Evolutionary conservation across 2,113 vertebrate species (phyloP), one percentile per base, ranked within the genome.

Genomic region (Marmota flaviventris): DNA sequence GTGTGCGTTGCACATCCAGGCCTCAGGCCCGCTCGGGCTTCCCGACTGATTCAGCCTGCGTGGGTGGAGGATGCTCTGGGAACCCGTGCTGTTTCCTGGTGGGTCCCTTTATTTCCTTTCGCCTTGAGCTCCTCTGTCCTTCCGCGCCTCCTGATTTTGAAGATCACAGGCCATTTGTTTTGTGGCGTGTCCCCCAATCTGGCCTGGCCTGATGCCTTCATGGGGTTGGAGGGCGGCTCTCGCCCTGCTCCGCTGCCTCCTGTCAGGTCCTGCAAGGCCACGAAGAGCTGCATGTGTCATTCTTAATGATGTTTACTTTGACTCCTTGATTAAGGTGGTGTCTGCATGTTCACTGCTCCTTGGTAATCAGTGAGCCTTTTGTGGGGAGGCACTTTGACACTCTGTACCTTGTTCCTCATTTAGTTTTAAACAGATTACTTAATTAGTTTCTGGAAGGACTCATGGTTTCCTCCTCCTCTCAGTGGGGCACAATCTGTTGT

Each of bases 371-470:
- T 65, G 34, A 37, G 39, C 16, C 12, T 83, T 81, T 93, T 89
- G 32, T 34, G 24, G 77, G 25, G 51, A 81, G 72, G 34, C 24
- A 10, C 48, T 70, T 51, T 72, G 78, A 48, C 77, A 58, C n/a
- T 39, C 0, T 27, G 8, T 85, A 72, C 81, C 89, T 51, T 82
- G 69, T 65, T 89, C n/a, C 39, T 89, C 67, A 78, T 78, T 61
- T n/a, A 34, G 83, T 61, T 90, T 78, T 91, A 65, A 72, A 29
- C 39, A 63, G 58, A 85, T 93, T 87, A n/a, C 77, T 96, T 84
- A 69, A 86, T 83, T 53, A 92, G 81, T 14, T 93, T 87, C 94
- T 85, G 79, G 53, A 96, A 85, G 56, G 58, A 85, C 82, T 70
- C 58, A 0, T n/a, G 56, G 61, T 34, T 65, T 89, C 61, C 39